phyloP scores from a whole-genome alignment of 2,797 vertebrate species.

The Hylomyscus alleni region DNA sequence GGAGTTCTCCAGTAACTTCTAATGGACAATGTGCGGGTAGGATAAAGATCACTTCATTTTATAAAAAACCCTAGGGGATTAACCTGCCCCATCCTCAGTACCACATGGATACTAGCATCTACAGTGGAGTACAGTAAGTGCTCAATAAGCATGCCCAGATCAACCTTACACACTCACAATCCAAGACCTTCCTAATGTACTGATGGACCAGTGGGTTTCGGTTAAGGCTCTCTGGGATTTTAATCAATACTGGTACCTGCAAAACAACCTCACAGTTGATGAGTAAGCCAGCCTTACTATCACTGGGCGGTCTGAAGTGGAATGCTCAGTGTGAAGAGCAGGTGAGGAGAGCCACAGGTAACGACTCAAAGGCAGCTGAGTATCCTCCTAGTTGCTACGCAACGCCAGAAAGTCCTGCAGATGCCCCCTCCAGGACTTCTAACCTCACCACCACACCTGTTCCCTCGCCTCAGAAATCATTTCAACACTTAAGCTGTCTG shows the following conservation, averaged over 20 bases:
- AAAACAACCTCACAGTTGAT: background rate
- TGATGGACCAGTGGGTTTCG: background rate
- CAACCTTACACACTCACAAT: background rate
- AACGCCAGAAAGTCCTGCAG: background rate
- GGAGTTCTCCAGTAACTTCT: background rate
- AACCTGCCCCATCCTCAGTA: background rate
- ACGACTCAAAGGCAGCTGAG: background rate
- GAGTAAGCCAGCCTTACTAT: background rate
- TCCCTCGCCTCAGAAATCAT: slow-evolving; percentile 60
- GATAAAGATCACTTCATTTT: background rate
- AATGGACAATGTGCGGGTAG: background rate
- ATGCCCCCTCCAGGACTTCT: background rate
- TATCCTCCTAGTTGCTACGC: slow-evolving; percentile 65
- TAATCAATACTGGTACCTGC: background rate
- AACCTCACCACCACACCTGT: slow-evolving; percentile 29
- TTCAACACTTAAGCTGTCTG: slow-evolving; percentile 42
- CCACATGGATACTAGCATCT: background rate
- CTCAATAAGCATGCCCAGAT: background rate
- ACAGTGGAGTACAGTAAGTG: background rate
- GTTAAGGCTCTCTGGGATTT: background rate
- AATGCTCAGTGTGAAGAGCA: background rate
- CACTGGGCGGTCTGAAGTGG: slow-evolving; percentile 3
- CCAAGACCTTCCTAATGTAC: slow-evolving; percentile 6
- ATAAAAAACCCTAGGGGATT: background rate
- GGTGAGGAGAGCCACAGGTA: background rate